phyloP scores from a whole-genome alignment of 2,888 invertebrate species.

The Pollenia angustigena region DNA sequence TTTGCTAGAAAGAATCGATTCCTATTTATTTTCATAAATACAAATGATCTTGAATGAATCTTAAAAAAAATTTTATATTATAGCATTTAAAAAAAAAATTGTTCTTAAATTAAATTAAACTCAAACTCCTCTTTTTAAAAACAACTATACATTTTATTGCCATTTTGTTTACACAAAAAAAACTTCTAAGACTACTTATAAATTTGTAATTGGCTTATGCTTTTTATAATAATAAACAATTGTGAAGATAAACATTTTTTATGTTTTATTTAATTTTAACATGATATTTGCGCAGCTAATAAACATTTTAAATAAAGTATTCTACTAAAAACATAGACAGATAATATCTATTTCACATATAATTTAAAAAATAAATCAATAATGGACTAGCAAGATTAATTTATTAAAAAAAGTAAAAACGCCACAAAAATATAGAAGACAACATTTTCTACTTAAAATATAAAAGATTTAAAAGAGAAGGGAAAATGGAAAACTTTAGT shows the following conservation, averaged over 20 bases:
- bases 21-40: too few species aligned
- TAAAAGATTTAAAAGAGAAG: conserved; percentile 11
- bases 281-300: conserved; percentile 51
- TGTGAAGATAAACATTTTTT: conserved; percentile 19
- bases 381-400: conserved; percentile 46
- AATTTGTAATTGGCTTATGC: conserved; percentile 53
- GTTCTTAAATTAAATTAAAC: background rate
- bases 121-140: conserved; percentile 30
- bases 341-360: background rate
- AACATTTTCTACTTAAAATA: conserved; percentile 56
- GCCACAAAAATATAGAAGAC: conserved; percentile 5
- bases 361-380: conserved; percentile 44
- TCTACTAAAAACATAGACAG: conserved; percentile 22
- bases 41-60: too few species aligned
- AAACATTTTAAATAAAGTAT: conserved; percentile 21
- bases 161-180: conserved; percentile 59
- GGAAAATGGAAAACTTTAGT: conserved; percentile 20
- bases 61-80: too few species aligned
- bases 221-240: conserved; percentile 41
- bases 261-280: conserved; percentile 3
- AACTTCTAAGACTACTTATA: conserved; percentile 51
- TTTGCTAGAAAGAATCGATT: too few species aligned
- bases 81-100: too few species aligned
- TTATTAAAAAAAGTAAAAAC: conserved; percentile 18
- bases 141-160: conserved; percentile 65